Evolutionary conservation across 2,113 vertebrate genomes (phyloP).

Genomic region (Paramormyrops kingsleyae): DNA sequence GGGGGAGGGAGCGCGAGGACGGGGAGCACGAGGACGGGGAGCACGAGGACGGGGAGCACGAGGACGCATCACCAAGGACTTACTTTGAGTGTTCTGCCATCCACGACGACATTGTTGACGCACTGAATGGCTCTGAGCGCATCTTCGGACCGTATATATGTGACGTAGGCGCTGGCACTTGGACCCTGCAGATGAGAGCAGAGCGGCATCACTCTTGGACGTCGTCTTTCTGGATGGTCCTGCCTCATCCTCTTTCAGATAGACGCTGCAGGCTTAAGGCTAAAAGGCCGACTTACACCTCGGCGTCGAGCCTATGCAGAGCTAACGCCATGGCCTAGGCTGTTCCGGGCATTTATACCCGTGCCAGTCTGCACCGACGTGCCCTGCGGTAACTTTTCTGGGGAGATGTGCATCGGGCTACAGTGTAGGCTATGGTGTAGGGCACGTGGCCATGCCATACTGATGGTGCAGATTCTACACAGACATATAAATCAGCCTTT

Average conservation of each 20-base stretch:
- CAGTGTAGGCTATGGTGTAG: not conserved
- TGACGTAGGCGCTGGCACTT: conserved; percentile 85
- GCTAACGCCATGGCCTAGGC: not conserved
- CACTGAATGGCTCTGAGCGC: conserved; percentile 87
- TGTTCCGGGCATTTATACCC: not conserved
- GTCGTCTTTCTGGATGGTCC: not conserved
- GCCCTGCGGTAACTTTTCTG: not conserved
- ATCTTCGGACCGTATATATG: conserved; percentile 84
- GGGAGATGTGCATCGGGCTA: not conserved
- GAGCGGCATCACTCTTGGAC: not conserved
- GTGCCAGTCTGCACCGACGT: not conserved
- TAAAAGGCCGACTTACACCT: not conserved
- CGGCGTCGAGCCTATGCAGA: not conserved
- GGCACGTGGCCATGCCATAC: fast-evolving
- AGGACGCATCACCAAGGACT: not conserved
- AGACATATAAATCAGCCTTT: not conserved
- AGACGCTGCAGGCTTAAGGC: not conserved
- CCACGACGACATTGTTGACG: conserved; percentile 85
- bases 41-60: no score
- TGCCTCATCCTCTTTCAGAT: not conserved
- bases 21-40: no score
- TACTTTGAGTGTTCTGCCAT: conserved; percentile 87
- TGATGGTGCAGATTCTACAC: not conserved
- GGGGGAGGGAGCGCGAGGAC: no score
- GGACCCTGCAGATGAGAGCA: conserved; percentile 64